Conservation (phyloP, 2,888 invertebrate genomes). For the Leucoma salicis region DNA sequence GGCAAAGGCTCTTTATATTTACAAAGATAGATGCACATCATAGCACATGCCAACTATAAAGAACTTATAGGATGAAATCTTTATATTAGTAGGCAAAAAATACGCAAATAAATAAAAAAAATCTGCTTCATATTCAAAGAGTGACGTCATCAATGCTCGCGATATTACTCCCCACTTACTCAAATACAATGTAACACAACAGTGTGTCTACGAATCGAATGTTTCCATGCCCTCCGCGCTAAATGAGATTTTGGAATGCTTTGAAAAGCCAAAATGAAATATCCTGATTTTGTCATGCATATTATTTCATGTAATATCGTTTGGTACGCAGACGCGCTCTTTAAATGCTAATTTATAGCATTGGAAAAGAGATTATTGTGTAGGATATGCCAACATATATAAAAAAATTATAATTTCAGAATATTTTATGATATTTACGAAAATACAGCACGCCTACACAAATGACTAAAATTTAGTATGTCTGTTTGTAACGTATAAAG, state of each 20-base stretch:
- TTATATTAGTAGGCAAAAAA: too few species aligned
- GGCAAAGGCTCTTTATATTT: too few species aligned
- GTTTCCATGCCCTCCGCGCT: conserved; percentile 29
- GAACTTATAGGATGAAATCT: too few species aligned
- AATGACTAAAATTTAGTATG: too few species aligned
- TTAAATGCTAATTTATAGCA: conserved; percentile 1
- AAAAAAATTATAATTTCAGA: not conserved
- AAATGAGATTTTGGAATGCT: conserved; percentile 40
- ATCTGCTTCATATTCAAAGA: too few species aligned
- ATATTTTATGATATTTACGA: too few species aligned
- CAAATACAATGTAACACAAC: conserved; percentile 8
- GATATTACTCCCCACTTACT: not conserved
- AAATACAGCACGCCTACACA: too few species aligned
- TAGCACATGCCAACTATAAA: too few species aligned
- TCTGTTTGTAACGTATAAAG: too few species aligned
- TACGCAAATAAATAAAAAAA: too few species aligned
- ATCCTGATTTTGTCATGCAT: conserved; percentile 27
- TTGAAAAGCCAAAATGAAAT: conserved; percentile 28
- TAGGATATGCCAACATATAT: not conserved
- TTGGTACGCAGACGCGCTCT: conserved; percentile 1
- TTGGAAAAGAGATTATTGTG: not conserved
- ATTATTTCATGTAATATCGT: conserved; percentile 16
- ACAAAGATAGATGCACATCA: too few species aligned
- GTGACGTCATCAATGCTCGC: not conserved
- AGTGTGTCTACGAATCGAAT: conserved; percentile 34